Evolutionary conservation across 2,113 vertebrate species (phyloP).

Genomic region (Anser cygnoides): DNA sequence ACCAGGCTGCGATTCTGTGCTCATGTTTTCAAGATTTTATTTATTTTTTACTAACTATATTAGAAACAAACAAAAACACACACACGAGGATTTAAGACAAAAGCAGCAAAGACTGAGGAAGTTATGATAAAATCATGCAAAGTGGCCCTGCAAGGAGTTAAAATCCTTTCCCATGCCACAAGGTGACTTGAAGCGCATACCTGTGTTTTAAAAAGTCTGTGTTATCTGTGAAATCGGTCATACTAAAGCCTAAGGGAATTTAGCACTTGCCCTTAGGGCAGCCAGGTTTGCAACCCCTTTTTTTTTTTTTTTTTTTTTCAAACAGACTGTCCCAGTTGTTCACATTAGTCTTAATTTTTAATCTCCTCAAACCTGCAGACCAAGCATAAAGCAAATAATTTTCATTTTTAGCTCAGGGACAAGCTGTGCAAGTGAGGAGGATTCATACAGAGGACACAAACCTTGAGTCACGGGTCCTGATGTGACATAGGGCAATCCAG

Average conservation of each 20-base stretch:
- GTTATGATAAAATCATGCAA: not conserved
- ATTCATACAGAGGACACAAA: not conserved
- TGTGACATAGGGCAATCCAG: not conserved
- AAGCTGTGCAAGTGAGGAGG: not conserved
- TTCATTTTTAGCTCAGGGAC: not conserved
- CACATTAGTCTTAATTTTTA: not conserved
- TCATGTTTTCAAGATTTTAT: not conserved
- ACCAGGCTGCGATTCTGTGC: not conserved
- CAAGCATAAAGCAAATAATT: not conserved
- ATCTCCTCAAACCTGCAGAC: not conserved
- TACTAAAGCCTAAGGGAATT: not conserved
- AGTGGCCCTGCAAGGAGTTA: not conserved
- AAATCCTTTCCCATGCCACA: not conserved
- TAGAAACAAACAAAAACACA: not conserved
- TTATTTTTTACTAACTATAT: not conserved
- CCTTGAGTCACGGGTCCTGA: not conserved
- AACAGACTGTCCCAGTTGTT: not conserved
- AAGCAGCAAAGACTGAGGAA: not conserved
- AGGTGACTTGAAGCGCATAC: not conserved
- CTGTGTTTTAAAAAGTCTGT: not conserved
- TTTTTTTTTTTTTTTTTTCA: not conserved
- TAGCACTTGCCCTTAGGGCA: not conserved
- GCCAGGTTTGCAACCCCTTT: not conserved
- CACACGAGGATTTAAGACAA: not conserved
- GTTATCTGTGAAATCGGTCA: not conserved